These are phyloP conservation scores for Macroglossus sobrinus DNA, from an alignment of 2,113 vertebrate species.

Conservation along the genomic window DNA sequence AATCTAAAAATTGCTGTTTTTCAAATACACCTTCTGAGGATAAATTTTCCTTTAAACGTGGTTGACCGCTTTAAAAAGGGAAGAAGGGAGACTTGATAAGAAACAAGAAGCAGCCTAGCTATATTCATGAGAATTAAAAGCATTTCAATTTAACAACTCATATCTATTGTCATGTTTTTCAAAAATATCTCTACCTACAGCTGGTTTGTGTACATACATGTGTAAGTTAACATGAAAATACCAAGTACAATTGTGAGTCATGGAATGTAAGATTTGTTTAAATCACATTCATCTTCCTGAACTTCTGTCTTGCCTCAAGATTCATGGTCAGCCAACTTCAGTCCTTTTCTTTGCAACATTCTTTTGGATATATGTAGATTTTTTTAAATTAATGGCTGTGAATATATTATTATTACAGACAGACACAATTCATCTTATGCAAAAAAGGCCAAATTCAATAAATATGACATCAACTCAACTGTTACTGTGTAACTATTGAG, in stretches of 20 bases:
- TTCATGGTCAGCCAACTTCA: not conserved
- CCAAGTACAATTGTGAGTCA: not conserved
- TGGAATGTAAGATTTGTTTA: not conserved
- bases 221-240: not conserved
- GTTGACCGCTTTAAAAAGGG: not conserved
- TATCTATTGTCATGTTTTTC: not conserved
- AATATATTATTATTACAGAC: not conserved
- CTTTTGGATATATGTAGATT: not conserved
- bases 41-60: not conserved
- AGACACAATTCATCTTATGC: not conserved
- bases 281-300: not conserved
- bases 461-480: not conserved
- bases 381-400: not conserved
- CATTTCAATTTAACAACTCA: not conserved
- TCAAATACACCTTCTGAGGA: not conserved
- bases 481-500: not conserved
- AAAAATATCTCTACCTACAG: not conserved
- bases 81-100: not conserved
- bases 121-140: not conserved
- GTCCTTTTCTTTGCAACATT: not conserved
- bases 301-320: not conserved
- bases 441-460: not conserved
- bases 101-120: not conserved
- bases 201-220: not conserved
- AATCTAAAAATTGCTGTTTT: not conserved